Base-by-base conservation (phyloP, 1,140 invertebrate species). In the Brachionus paranguensis region DNA sequence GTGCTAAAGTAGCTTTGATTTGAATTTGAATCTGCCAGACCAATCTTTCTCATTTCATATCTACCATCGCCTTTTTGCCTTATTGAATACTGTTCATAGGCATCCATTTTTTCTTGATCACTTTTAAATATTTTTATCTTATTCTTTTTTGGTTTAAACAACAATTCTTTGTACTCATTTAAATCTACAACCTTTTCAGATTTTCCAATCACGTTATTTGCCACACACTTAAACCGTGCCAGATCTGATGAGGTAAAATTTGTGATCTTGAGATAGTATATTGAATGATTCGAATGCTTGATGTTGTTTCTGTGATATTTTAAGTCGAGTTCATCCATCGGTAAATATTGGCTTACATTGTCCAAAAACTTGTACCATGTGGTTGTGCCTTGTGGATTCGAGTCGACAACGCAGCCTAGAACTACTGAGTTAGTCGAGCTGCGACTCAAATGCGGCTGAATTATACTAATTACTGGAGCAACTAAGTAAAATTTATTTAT, bases 261-360 rank as follows among this genome's bases (percentile, higher is more conserved):
- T 64, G 55, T 37, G 12, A 81, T 64, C 41, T 81, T 81, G 12
- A 81, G 64, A 37, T 81, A 81, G 10, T 55, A 64, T 27, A 81
- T 81, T 3, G 78, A 55, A 11, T 81, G 78, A 81, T 81, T 81
- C 3, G 33, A 41, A 11, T 81, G 53, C 20, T 68, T 81, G n/a
- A 64, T 81, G 17, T 27, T 68, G 14, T 81, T 60, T 29, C 33
- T 64, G 17, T 24, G 33, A 64, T 43, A 64, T 7, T 81, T 64
- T 7, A 43, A 27, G 17, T 81, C 78, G 1, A 17, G 3, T 24
- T 60, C 50, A 5, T 60, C 78, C 1, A 81, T 64, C 8, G 50
- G 29, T 27, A 41, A 60, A 37, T 81, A 33, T 64, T 20, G 24
- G 24, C 60, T 81, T 6, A 24, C 24, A n/a, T 64, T 27, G 41